Conservation (phyloP, 37 sponge, comb jelly and placozoan genomes). For the Haliclona indistincta region DNA sequence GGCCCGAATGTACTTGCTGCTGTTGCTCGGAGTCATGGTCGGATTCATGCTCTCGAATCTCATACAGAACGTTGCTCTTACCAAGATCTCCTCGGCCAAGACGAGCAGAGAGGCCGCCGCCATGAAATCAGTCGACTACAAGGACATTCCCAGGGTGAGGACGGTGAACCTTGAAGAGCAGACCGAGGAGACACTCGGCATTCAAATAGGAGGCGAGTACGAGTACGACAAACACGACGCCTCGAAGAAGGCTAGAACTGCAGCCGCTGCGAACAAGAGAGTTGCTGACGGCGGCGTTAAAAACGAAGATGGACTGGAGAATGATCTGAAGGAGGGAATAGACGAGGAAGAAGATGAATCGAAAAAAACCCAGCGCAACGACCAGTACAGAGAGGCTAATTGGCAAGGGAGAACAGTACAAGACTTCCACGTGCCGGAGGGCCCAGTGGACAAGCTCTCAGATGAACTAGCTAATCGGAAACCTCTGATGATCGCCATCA, state of each 20-base stretch:
- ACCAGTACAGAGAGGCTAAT: neutral
- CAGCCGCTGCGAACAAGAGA: too few relatives aligned
- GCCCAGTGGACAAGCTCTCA: constrained; percentile 14
- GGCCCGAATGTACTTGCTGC: constrained; percentile 28
- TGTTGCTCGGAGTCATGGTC: constrained; percentile 23
- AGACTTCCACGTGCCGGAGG: constrained; percentile 1
- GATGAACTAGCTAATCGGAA: constrained; percentile 28
- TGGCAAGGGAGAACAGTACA: constrained; percentile 44
- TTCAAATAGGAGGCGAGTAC: neutral
- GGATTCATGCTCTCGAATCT: constrained; percentile 38
- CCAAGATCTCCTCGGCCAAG: neutral
- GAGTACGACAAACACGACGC: neutral
- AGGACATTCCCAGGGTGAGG: too few relatives aligned
- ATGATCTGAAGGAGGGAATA: neutral
- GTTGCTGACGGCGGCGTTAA: neutral
- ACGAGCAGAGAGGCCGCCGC: neutral
- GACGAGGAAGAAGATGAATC: neutral
- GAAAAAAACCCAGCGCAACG: neutral
- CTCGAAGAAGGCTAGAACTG: neutral
- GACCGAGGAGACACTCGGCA: neutral
- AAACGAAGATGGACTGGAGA: neutral
- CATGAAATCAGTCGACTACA: too few relatives aligned
- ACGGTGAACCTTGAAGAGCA: too few relatives aligned
- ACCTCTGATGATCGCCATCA: constrained; percentile 22
- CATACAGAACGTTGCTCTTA: constrained; percentile 8